phyloP scores from a whole-genome alignment of 2,113 vertebrate species.

The Mystacornis crossleyi region DNA sequence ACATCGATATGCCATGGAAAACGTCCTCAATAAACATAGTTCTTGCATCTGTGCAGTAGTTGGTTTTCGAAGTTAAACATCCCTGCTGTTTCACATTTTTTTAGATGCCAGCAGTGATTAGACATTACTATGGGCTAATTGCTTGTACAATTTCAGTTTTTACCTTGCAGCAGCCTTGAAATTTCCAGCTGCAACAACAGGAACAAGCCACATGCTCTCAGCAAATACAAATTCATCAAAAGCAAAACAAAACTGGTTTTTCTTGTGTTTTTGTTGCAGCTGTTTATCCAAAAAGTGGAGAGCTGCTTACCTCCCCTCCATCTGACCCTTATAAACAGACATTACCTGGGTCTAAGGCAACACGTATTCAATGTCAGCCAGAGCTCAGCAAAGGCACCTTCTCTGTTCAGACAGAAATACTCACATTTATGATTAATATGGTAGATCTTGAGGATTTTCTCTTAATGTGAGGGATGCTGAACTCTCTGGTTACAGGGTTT shows the following conservation, averaged over 20 bases:
- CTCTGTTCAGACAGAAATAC: not conserved
- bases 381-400: not conserved
- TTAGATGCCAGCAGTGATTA: conserved; percentile 50
- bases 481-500: not conserved
- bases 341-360: not conserved
- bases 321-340: conserved; percentile 15
- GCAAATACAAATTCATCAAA: conserved; percentile 31
- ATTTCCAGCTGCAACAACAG: conserved; percentile 58
- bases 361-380: not conserved
- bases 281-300: conserved; percentile 24
- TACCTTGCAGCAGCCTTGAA: conserved; percentile 24
- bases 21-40: conserved; percentile 11
- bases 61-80: conserved; percentile 49
- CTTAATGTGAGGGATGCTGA: not conserved
- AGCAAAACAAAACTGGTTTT: conserved; percentile 35
- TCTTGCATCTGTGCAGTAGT: conserved; percentile 45
- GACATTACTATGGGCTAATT: conserved; percentile 37
- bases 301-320: not conserved
- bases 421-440: not conserved
- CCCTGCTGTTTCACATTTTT: not conserved
- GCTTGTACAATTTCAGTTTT: conserved; percentile 6
- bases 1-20: not conserved
- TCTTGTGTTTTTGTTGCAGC: conserved; percentile 15
- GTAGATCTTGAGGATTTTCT: not conserved
- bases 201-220: not conserved